Percentiles rank a stretch among this genome's conserved stretches.
Conservation (phyloP, 2,888 invertebrate genomes). For the Invenusta paracnida region DNA sequence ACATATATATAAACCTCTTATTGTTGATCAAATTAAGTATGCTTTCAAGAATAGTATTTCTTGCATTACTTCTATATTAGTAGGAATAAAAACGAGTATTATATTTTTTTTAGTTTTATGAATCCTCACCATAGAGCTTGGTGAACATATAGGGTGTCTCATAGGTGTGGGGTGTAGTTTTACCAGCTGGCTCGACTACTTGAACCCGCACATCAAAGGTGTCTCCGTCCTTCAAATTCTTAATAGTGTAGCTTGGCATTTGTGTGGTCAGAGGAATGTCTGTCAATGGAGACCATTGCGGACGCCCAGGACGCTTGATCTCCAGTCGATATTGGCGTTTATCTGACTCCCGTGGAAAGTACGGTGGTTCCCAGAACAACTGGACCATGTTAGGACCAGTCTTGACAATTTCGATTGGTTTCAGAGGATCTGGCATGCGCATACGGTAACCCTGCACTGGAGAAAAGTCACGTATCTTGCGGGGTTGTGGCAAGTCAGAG, state of each 20-base stretch:
- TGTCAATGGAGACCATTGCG: constrained; percentile 1
- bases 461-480: background rate
- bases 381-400: background rate
- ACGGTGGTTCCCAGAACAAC: background rate
- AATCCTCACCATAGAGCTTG: background rate
- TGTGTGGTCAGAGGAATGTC: background rate
- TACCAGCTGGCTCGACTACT: background rate
- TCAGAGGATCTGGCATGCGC: background rate
- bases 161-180: background rate
- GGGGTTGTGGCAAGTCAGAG: background rate
- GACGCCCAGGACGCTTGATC: background rate
- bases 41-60: too few relatives aligned
- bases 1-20: too few relatives aligned
- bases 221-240: background rate
- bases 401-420: background rate
- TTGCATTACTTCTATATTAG: too few relatives aligned
- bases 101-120: background rate
- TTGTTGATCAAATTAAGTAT: too few relatives aligned
- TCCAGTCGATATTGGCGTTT: background rate
- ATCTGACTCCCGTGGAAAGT: background rate
- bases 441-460: background rate
- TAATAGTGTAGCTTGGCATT: constrained; percentile 1
- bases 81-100: background rate
- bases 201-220: background rate
- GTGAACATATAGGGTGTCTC: constrained; percentile 16